A percentile compares a stretch with the other conserved stretches of the same genome.
These are phyloP conservation scores for Neostethus bicornis DNA, from an alignment of 2,797 vertebrate species.

Conservation along the genomic window DNA sequence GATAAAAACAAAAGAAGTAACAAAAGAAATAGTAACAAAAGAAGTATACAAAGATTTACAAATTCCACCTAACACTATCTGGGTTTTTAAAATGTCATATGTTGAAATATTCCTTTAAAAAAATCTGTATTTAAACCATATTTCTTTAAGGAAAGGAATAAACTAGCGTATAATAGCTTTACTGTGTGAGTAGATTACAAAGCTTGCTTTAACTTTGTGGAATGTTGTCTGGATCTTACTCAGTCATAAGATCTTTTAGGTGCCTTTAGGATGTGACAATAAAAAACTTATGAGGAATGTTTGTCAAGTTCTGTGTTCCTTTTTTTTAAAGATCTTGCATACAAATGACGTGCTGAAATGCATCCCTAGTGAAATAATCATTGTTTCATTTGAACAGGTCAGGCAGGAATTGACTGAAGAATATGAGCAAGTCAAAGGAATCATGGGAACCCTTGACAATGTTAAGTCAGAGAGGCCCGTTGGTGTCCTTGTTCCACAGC, in stretches of 20 bases:
- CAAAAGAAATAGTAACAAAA: too few species aligned
- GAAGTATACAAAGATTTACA: too few species aligned
- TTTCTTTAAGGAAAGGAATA: too few species aligned
- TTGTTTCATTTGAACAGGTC: conserved; percentile 75
- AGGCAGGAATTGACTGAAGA: conserved; percentile 91
- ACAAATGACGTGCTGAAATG: not conserved
- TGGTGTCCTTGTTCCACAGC: conserved; percentile 83
- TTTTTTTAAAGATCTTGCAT: too few species aligned
- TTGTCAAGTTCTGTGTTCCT: not conserved
- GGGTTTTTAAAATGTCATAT: too few species aligned
- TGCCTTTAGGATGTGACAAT: not conserved
- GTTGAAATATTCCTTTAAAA: too few species aligned
- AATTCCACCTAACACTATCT: too few species aligned
- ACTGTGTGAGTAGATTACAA: too few species aligned
- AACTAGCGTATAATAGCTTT: too few species aligned
- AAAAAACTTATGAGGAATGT: not conserved
- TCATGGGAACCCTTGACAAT: conserved; percentile 90
- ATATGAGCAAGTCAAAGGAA: conserved; percentile 93
- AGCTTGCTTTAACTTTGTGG: not conserved
- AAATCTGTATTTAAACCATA: too few species aligned
- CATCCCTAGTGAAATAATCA: too few species aligned
- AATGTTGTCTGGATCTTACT: not conserved
- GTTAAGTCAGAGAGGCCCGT: conserved; percentile 90
- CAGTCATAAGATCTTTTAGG: not conserved
- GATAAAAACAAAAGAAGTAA: too few species aligned